phyloP scores from a whole-genome alignment of 1,140 invertebrate species.

The Bombyx mori region DNA sequence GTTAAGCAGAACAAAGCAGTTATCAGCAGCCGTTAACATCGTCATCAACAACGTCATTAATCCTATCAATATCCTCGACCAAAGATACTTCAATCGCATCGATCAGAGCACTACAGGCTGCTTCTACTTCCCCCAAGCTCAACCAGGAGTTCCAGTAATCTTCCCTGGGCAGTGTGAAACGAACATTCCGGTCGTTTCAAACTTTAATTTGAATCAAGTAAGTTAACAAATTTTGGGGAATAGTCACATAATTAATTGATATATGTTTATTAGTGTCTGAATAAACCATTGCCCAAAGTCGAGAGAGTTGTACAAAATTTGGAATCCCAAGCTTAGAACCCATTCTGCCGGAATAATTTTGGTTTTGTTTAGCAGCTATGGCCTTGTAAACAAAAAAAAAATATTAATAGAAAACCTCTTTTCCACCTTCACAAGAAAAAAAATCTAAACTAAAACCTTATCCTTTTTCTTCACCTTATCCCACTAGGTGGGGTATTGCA shows the following conservation, averaged over 20 bases:
- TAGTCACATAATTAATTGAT: neutral
- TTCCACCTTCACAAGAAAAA: no score
- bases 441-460: no score
- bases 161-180: constrained; percentile 48
- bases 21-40: constrained; percentile 15
- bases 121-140: constrained; percentile 50
- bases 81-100: constrained; percentile 27
- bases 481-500: neutral
- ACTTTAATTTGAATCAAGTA: constrained; percentile 37
- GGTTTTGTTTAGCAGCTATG: no score
- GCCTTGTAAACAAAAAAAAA: no score
- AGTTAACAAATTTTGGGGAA: neutral
- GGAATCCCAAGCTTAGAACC: no score
- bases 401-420: no score
- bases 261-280: neutral
- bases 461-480: neutral
- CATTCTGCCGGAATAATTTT: no score
- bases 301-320: no score
- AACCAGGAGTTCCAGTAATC: constrained; percentile 29
- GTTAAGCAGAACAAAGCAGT: constrained; percentile 32
- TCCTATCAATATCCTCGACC: constrained; percentile 28
- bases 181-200: constrained; percentile 25
- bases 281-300: neutral
- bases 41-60: constrained; percentile 31
- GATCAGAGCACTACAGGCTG: constrained; percentile 37